Conservation (phyloP, 1,140 invertebrate genomes). For the Drosophila seguyi region DNA sequence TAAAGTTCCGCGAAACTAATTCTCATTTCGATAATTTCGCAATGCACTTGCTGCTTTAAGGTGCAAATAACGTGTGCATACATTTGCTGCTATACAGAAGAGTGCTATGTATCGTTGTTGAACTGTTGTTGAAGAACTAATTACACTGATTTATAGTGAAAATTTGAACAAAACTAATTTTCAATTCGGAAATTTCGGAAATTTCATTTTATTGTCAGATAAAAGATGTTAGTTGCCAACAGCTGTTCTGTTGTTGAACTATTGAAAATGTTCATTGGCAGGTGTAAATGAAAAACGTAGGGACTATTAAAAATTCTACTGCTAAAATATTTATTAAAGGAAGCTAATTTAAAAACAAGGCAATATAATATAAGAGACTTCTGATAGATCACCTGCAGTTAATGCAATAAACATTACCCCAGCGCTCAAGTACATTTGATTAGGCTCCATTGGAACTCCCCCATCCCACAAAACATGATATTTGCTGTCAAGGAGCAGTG, state of each 20-base stretch:
- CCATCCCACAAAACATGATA: slow-evolving; percentile 6
- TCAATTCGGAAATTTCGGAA: neutral
- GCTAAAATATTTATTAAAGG: neutral
- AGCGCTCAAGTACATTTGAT: neutral
- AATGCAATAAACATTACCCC: neutral
- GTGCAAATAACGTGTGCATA: neutral
- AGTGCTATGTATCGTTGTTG: neutral
- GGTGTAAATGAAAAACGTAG: too few relatives aligned
- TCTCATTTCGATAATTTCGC: slow-evolving; percentile 3
- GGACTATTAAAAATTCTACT: neutral
- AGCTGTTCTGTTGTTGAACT: neutral
- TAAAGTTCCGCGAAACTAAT: slow-evolving; percentile 7
- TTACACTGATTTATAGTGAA: neutral
- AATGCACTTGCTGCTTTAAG: neutral
- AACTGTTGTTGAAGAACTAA: neutral
- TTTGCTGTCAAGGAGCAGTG: slow-evolving; percentile 44
- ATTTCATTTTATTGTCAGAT: too few relatives aligned
- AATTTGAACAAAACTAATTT: neutral
- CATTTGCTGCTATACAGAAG: neutral
- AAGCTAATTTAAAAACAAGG: neutral
- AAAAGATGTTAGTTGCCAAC: too few relatives aligned
- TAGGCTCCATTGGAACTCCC: neutral
- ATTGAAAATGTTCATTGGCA: neutral
- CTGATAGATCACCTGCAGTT: neutral
- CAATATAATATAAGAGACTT: neutral